phyloP scores from a whole-genome alignment of 1,140 invertebrate species.

The Habropoda laboriosa region DNA sequence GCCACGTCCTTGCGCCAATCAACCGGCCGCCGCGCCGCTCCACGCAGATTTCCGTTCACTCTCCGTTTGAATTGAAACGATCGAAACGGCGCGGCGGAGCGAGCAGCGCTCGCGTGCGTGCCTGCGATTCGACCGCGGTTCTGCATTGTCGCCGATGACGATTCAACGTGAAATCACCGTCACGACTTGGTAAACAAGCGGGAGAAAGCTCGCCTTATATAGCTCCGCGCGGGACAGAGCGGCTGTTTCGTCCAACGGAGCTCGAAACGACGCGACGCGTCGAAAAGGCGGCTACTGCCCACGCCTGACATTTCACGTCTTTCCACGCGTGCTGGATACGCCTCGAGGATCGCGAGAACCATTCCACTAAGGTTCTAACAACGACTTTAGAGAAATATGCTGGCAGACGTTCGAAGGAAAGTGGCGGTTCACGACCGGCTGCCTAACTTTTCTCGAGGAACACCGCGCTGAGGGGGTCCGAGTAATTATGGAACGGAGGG shows the following conservation, averaged over 20 bases:
- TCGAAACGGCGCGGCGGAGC: too few species aligned
- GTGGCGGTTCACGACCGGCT: not conserved
- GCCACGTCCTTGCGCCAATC: slow-evolving; percentile 14
- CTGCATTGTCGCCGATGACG: not conserved
- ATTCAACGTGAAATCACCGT: slow-evolving; percentile 27
- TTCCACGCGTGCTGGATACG: not conserved
- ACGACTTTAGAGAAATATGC: not conserved
- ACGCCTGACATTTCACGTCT: slow-evolving; percentile 37
- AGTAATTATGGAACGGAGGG: not conserved
- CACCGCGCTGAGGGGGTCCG: not conserved
- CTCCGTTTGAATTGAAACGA: not conserved
- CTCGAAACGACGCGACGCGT: slow-evolving; percentile 8
- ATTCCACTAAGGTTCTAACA: not conserved
- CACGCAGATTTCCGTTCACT: not conserved
- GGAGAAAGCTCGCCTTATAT: slow-evolving; percentile 51
- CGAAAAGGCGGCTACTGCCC: slow-evolving; percentile 31
- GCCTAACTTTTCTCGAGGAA: not conserved
- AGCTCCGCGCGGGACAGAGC: slow-evolving; percentile 15
- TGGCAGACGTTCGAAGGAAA: not conserved
- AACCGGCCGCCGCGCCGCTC: not conserved
- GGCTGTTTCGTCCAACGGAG: not conserved
- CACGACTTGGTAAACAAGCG: slow-evolving; percentile 23
- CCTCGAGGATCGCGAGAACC: not conserved
- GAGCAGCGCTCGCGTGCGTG: too few species aligned
- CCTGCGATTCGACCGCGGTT: not conserved